phyloP scores from a whole-genome alignment of 2,113 vertebrate genomes.

The Pomatorhinus ruficollis region DNA sequence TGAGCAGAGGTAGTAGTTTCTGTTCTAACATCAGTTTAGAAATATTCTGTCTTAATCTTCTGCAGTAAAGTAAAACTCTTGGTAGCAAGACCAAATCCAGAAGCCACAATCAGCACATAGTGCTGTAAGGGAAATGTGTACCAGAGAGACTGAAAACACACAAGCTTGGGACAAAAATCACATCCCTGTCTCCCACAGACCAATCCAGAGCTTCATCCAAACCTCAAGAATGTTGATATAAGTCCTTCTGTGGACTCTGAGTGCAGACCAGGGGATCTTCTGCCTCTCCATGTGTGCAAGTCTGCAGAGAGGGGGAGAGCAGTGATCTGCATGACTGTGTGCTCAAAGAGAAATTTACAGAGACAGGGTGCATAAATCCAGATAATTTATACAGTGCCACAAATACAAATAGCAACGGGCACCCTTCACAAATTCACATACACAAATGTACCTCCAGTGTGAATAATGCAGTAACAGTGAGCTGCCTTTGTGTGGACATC shows the following conservation, averaged over 20 bases:
- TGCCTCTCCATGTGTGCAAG: background rate
- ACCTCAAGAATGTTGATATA: background rate
- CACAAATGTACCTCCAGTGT: conserved; percentile 25
- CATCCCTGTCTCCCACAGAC: background rate
- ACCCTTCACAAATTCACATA: background rate
- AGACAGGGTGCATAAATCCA: background rate
- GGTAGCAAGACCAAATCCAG: background rate
- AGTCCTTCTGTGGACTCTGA: background rate
- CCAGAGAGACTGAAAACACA: background rate
- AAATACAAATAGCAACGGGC: conserved; percentile 20
- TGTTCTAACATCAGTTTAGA: background rate
- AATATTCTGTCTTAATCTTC: background rate
- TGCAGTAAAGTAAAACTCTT: background rate
- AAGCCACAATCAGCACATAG: background rate
- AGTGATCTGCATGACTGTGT: background rate
- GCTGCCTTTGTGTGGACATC: conserved; percentile 65
- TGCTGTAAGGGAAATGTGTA: background rate
- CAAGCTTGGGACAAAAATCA: background rate
- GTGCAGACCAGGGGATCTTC: background rate
- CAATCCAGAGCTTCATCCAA: background rate
- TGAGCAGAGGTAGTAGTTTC: background rate
- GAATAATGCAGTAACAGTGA: conserved; percentile 59
- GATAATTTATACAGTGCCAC: conserved; percentile 24
- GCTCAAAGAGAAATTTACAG: background rate
- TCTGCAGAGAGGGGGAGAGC: background rate